Percentiles rank a stretch among this genome's conserved stretches.
Evolutionary conservation across 2,888 invertebrate species (phyloP).

Genomic region (Himalopsyche tibetana): DNA sequence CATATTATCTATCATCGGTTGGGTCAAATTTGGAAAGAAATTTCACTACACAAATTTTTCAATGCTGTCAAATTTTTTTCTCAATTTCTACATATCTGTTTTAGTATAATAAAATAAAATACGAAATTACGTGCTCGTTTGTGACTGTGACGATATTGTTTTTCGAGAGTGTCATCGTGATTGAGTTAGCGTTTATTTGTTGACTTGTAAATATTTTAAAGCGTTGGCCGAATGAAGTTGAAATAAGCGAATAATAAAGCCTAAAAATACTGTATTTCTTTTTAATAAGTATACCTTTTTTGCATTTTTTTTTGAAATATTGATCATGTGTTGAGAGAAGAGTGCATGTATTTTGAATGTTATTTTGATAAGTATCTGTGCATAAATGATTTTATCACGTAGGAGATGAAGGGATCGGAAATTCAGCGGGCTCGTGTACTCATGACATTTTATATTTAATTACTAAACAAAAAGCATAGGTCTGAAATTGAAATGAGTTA

Average conservation of each 20-base stretch:
- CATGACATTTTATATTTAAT: conserved; percentile 51
- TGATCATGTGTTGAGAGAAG: conserved; percentile 8
- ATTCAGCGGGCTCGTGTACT: conserved; percentile 31
- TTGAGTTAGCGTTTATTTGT: background rate
- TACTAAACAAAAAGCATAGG: conserved; percentile 53
- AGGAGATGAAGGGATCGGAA: background rate
- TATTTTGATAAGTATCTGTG: conserved; percentile 27
- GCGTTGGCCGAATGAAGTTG: background rate
- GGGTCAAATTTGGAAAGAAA: no score
- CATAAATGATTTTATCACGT: background rate
- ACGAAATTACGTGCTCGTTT: no score
- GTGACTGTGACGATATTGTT: no score
- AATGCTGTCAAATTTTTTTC: no score
- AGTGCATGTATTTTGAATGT: conserved; percentile 40
- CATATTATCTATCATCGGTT: no score
- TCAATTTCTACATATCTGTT: no score
- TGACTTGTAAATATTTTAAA: background rate
- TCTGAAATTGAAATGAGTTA: conserved; percentile 56
- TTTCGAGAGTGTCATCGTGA: no score
- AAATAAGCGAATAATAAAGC: background rate
- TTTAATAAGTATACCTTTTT: conserved; percentile 30
- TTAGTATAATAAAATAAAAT: no score
- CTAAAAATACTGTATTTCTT: conserved; percentile 38
- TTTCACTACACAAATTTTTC: no score
- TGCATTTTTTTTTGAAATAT: background rate